phyloP scores from a whole-genome alignment of 2,888 invertebrate genomes.

The Dastarcus helophoroides region DNA sequence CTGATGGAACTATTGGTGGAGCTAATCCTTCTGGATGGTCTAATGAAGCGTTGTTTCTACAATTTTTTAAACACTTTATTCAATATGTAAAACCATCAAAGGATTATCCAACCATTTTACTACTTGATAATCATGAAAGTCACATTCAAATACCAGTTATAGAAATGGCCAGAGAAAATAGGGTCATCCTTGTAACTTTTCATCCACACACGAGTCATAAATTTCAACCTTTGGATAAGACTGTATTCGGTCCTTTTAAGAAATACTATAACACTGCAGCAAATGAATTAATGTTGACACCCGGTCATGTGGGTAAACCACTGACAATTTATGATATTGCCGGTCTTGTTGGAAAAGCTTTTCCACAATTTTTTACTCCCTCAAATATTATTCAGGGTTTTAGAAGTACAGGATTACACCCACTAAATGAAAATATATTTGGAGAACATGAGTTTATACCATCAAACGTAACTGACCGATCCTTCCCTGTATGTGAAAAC shows the following conservation, averaged over 20 bases:
- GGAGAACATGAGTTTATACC: conserved; percentile 5
- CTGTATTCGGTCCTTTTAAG: conserved; percentile 21
- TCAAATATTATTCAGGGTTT: conserved; percentile 22
- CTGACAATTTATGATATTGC: conserved; percentile 28
- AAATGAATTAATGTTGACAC: conserved; percentile 12
- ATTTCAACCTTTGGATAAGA: conserved; percentile 22
- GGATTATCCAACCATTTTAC: conserved; percentile 15
- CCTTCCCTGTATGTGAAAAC: too few species aligned
- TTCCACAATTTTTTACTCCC: conserved; percentile 19
- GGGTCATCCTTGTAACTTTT: conserved; percentile 22
- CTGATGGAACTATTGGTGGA: conserved; percentile 13
- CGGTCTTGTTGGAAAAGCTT: conserved; percentile 16
- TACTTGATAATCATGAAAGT: conserved; percentile 19
- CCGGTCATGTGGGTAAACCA: conserved; percentile 17
- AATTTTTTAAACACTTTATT: too few species aligned
- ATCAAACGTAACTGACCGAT: conserved; percentile 4
- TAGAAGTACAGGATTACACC: conserved; percentile 16
- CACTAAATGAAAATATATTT: conserved; percentile 10
- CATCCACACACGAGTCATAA: conserved; percentile 25
- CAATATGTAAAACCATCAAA: conserved; percentile 19
- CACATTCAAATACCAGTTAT: too few species aligned
- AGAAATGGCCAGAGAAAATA: conserved; percentile 10
- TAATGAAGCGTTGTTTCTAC: conserved; percentile 12
- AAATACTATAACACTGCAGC: conserved; percentile 15
- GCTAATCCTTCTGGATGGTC: conserved; percentile 18